A percentile compares a stretch with the other conserved stretches of the same genome.
phyloP scores from a whole-genome alignment of 2,113 vertebrate species.

The Cyanoderma ruficeps region DNA sequence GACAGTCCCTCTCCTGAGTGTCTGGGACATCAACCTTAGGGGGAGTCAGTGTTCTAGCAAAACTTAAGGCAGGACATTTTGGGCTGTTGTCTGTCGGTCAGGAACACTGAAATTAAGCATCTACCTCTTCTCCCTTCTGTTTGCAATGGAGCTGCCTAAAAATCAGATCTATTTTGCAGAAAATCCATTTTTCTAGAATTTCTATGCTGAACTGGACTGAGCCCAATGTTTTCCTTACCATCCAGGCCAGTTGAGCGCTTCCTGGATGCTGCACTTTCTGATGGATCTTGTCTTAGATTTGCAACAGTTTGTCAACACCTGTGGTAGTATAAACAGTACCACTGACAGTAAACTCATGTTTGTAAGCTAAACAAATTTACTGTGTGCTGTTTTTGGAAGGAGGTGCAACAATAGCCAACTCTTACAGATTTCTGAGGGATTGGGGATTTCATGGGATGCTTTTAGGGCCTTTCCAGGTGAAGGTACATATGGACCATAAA shows the following conservation, averaged over 20 bases:
- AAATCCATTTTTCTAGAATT: neutral
- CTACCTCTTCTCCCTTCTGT: neutral
- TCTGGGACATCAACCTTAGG: neutral
- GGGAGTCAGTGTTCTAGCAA: neutral
- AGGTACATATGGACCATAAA: neutral
- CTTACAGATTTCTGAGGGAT: neutral
- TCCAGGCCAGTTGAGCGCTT: rapidly evolving
- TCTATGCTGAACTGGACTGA: neutral
- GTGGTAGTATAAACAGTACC: neutral
- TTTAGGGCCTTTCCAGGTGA: neutral
- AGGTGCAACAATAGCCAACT: neutral
- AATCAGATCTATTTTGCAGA: neutral
- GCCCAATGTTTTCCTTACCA: neutral
- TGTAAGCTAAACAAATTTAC: neutral
- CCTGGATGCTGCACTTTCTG: neutral
- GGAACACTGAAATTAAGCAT: neutral
- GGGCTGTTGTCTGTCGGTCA: neutral
- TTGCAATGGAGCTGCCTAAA: neutral
- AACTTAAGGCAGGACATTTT: neutral
- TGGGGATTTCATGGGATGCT: neutral
- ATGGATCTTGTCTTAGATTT: neutral
- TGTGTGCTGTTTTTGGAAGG: neutral
- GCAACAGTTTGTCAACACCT: neutral
- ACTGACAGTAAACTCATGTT: neutral
- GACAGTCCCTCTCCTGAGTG: neutral